phyloP scores from a whole-genome alignment of 1,140 invertebrate species.

The Holcopasites calliopsidis region DNA sequence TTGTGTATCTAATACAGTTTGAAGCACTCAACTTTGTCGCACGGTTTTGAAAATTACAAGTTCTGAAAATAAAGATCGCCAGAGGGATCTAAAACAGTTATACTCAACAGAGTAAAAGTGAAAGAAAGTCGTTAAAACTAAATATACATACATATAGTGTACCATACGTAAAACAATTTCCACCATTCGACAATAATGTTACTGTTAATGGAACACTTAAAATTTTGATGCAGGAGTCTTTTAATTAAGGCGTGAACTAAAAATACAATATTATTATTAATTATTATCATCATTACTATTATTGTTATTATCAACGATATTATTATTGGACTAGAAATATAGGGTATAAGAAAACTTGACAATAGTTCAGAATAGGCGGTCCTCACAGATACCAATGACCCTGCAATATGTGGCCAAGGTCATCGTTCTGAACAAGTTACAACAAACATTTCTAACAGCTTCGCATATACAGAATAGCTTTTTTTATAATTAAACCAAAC shows the following conservation, averaged over 20 bases:
- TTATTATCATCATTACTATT: too few species aligned
- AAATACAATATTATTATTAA: constrained; percentile 36
- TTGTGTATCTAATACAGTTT: not conserved
- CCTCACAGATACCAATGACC: too few species aligned
- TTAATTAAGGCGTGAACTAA: constrained; percentile 32
- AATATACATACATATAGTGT: constrained; percentile 12
- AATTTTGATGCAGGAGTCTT: constrained; percentile 22
- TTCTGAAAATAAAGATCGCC: not conserved
- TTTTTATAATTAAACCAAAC: too few species aligned
- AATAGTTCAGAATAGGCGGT: too few species aligned
- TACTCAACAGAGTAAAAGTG: not conserved
- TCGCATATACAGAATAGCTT: too few species aligned
- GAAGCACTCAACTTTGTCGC: constrained; percentile 7
- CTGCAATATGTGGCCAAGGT: too few species aligned
- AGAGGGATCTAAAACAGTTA: not conserved
- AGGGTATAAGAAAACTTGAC: constrained; percentile 33
- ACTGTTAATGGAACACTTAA: too few species aligned
- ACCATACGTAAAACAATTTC: constrained; percentile 15
- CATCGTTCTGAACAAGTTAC: too few species aligned
- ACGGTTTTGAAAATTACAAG: too few species aligned
- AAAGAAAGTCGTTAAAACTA: constrained; percentile 9
- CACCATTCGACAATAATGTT: not conserved
- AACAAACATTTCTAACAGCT: too few species aligned
- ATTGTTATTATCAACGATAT: too few species aligned
- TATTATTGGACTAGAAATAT: constrained; percentile 51